Evolutionary conservation across 2,888 invertebrate genomes (phyloP), one percentile per base, ranked within the genome.

Genomic region (Lasioglossum lativentre): DNA sequence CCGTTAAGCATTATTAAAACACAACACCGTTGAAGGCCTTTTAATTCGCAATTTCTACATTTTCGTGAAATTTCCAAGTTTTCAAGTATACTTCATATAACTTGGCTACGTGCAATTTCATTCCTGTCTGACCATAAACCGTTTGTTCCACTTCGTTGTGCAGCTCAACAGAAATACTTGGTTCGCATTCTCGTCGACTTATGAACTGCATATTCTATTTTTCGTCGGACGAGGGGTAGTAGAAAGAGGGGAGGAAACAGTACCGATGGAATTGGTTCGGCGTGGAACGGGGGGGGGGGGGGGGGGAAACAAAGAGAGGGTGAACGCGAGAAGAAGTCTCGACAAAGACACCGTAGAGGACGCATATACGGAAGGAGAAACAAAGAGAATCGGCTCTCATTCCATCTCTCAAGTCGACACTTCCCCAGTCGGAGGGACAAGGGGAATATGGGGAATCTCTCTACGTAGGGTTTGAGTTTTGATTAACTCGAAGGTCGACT

Each of bases 401-500:
- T 83, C 68, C 68, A 42, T 71, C 59, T 38, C 47, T 74, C 38
- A 30, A 38, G 27, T 47, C 40, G 34, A 34, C 63, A 56, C 56
- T 47, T 38, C 23, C 40, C 47, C 52, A 4, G 47, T 27, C 34
- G 56, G 27, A 66, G 70, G 70, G 80, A 81, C 82, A 73, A 84
- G 79, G 80, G 86, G 84, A 47, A 73, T 80, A 84, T 86, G 76
- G 77, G 75, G 82, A 76, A 80, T 75, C 79, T 78, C 79, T 56
- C 79, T 78, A 75, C 86, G 72, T 81, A 59, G 83, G 88, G 83
- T 90, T 88, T 88, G 91, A 92, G 92, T 93, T 93, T 93, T 93
- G 93, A 93, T 93, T 93, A 93, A 93, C 93, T 91, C 89, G 91
- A 88, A 92, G 88, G 91, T 93, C 91, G 91, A 85, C 88, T 89